These are phyloP conservation scores for Neopelma chrysocephalum DNA, from an alignment of 2,797 vertebrate genomes.

Conservation along the genomic window DNA sequence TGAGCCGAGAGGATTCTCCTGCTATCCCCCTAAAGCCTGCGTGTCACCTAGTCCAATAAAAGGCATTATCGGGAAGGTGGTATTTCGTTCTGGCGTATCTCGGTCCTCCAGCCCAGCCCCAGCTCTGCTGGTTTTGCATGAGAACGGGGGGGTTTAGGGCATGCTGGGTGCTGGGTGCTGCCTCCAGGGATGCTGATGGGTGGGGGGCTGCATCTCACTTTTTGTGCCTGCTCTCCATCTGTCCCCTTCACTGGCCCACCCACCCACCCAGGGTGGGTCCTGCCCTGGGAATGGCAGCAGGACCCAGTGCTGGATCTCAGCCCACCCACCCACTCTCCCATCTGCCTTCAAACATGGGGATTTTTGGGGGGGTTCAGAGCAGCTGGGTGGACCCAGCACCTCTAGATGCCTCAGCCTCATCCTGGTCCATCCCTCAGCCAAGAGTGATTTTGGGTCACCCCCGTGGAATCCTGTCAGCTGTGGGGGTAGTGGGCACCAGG, in stretches of 20 bases:
- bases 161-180: background rate
- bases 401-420: background rate
- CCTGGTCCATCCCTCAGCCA: background rate
- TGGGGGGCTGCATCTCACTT: rapidly evolving
- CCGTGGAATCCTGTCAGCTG: rapidly evolving
- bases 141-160: background rate
- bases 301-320: background rate
- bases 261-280: background rate
- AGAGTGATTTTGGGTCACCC: background rate
- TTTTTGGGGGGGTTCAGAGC: background rate
- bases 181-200: background rate
- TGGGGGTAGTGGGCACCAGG: rapidly evolving
- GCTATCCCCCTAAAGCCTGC: constrained; percentile 61
- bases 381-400: rapidly evolving
- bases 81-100: constrained; percentile 21
- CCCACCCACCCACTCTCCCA: rapidly evolving
- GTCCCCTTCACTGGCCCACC: rapidly evolving
- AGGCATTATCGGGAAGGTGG: constrained; percentile 54
- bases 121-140: background rate
- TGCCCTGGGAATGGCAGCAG: background rate
- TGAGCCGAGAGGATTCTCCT: constrained; percentile 63
- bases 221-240: background rate
- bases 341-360: background rate
- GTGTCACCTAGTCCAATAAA: constrained; percentile 67
- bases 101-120: background rate